Evolutionary conservation across 2,888 invertebrate species (phyloP).

Genomic region (Cosmorhoe ocellata): DNA sequence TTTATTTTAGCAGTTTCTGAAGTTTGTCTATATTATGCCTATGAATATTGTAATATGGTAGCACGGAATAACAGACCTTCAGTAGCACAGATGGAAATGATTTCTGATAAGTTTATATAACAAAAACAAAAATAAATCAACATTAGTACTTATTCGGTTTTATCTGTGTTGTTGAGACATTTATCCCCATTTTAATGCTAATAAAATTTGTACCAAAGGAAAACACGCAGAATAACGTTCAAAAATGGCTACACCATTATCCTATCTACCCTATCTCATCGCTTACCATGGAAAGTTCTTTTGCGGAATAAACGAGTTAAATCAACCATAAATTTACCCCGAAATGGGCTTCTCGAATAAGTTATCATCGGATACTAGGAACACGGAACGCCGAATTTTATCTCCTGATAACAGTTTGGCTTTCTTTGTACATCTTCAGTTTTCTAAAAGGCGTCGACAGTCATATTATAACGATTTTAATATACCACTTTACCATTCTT

Average conservation of each 20-base stretch:
- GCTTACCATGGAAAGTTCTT: conserved; percentile 55
- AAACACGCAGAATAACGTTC: conserved; percentile 34
- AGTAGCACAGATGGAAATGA: too few species aligned
- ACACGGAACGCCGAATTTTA: conserved; percentile 59
- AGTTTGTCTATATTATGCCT: too few species aligned
- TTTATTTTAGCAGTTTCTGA: too few species aligned
- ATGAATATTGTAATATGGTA: too few species aligned
- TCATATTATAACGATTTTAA: too few species aligned
- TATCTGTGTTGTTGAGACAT: conserved; percentile 15
- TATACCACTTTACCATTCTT: too few species aligned
- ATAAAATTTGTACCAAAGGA: conserved; percentile 25
- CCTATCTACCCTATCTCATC: conserved; percentile 52
- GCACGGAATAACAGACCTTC: too few species aligned
- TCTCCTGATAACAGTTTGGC: conserved; percentile 57
- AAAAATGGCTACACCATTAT: conserved; percentile 40
- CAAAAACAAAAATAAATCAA: neutral
- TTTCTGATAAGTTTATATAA: neutral
- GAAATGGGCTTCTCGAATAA: conserved; percentile 69
- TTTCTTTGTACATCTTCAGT: conserved; percentile 27
- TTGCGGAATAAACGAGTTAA: conserved; percentile 68
- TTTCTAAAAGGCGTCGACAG: too few species aligned
- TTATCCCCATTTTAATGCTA: conserved; percentile 24
- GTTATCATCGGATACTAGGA: conserved; percentile 72
- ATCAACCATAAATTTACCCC: conserved; percentile 68
- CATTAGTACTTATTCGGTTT: conserved; percentile 2